Evolutionary conservation across 1,140 invertebrate genomes (phyloP), one percentile per base, ranked within the genome.

Genomic region (Anastrepha obliqua): DNA sequence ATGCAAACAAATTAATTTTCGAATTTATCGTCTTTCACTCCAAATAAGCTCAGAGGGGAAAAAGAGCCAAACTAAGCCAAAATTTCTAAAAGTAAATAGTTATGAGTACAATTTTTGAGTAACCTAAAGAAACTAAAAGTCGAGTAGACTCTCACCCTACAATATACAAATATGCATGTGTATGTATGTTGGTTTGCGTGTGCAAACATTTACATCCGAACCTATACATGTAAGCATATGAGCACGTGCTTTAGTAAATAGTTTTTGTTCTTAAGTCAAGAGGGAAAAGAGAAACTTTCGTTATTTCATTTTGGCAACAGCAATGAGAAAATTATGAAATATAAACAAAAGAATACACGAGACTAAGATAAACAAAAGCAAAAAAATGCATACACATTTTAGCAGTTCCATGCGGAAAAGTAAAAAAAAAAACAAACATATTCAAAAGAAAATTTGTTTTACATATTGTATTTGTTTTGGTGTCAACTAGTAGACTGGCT

Each of bases 281-380:
- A n/a, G 55, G 81, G 47, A 5, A 13, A 29, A 42, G n/a, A 59
- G 9, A 59, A 85, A 85, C 17, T 85, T 58, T 58, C 58, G n/a
- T 20, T 58, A 17, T 59, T 58, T 59, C 11, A 59, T 59, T 58
- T 20, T 85, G 51, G 51, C 81, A 2, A 29, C 51, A 15, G 8
- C 51, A 58, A 51, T 58, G 29, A 85, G 44, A 58, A 85, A n/a
- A 58, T 58, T 64, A 58, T 58, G 20, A 85, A 17, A 58, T 58
- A 51, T 55, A 85, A 58, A 58, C 59, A 86, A 42, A 42, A 78
- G n/a, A 20, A 85, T 86, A 60, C 15, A 29, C 29, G 39, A 59
- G 85, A 86, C 60, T 60, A 85, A 58, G 6, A 86, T 47, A 86
- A 62, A 60, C 59, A 86, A 86, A 64, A 29, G 39, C 39, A 47